Conservation (phyloP, 2,888 invertebrate species). For the Chymomyza caudatula region DNA sequence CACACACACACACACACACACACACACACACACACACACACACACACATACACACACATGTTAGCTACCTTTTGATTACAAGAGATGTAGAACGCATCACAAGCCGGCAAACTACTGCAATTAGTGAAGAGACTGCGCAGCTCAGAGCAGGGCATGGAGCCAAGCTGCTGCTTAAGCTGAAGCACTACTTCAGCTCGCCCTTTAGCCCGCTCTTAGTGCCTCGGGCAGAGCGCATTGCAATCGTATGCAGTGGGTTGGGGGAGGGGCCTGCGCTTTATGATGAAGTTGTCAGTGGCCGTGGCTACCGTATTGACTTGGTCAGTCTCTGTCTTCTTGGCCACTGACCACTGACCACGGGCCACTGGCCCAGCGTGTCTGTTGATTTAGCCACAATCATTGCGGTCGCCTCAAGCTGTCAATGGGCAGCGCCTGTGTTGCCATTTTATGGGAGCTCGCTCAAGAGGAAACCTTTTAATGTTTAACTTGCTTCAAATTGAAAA, state of each 20-base stretch:
- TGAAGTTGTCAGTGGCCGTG: slow-evolving; percentile 62
- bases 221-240: not conserved
- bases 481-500: not conserved
- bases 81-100: slow-evolving; percentile 32
- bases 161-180: not conserved
- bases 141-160: not conserved
- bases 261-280: slow-evolving; percentile 56
- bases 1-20: not conserved
- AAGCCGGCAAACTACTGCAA: slow-evolving; percentile 36
- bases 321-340: not conserved
- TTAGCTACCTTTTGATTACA: slow-evolving; percentile 57
- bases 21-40: not conserved
- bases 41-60: not conserved
- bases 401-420: slow-evolving; percentile 25
- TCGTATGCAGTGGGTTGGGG: not conserved
- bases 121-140: slow-evolving; percentile 28
- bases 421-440: slow-evolving; percentile 21
- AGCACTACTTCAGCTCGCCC: not conserved
- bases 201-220: not conserved
- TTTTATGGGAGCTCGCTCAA: slow-evolving; percentile 37
- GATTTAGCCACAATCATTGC: slow-evolving; percentile 44
- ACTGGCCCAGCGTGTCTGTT: slow-evolving; percentile 24
- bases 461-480: not conserved
- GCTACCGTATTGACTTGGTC: slow-evolving; percentile 47
- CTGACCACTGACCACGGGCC: not conserved